Conservation (phyloP, 2,888 invertebrate species). For the Megamerina dolium region DNA sequence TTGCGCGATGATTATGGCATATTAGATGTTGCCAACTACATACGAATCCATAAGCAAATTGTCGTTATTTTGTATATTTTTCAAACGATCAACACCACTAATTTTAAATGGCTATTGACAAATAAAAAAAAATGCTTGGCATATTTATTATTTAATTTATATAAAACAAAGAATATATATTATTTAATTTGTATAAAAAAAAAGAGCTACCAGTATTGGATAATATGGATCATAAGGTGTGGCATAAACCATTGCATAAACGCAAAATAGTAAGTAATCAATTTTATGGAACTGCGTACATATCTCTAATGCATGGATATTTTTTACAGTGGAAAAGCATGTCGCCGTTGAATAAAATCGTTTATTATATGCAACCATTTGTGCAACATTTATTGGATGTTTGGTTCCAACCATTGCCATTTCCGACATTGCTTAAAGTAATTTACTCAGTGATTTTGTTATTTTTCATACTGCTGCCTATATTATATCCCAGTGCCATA, state of each 20-base stretch:
- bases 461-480: conserved; percentile 22
- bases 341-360: conserved; percentile 24
- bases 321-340: conserved; percentile 31
- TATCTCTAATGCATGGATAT: no score
- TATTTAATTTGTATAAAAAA: no score
- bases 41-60: no score
- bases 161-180: no score
- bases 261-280: conserved; percentile 32
- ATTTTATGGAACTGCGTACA: not conserved
- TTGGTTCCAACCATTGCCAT: conserved; percentile 39
- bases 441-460: conserved; percentile 24
- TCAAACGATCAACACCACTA: no score
- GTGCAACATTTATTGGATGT: conserved; percentile 28
- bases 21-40: no score
- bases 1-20: no score
- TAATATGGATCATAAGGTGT: conserved; percentile 27
- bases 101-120: no score
- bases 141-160: no score
- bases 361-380: conserved; percentile 36
- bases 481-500: conserved; percentile 20
- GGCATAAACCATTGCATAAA: conserved; percentile 38
- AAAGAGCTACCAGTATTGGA: no score
- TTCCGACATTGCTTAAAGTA: conserved; percentile 37
- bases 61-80: no score
- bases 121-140: no score